Percentiles rank a stretch among this genome's conserved stretches.
phyloP scores from a whole-genome alignment of 2,113 vertebrate species.

The Thomomys bottae region DNA sequence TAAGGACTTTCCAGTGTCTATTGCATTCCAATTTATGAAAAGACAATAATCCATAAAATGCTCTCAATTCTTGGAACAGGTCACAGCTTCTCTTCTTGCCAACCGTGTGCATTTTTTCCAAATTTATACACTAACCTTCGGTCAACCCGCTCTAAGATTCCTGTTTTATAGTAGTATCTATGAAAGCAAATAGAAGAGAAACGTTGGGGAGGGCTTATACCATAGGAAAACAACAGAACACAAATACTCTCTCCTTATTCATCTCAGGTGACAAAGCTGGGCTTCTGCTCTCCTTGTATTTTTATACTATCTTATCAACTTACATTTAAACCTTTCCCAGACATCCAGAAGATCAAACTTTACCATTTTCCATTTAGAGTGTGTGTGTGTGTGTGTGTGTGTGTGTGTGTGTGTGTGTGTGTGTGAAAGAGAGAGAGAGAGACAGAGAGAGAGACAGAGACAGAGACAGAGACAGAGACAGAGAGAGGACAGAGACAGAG shows the following conservation, averaged over 20 bases:
- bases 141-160: constrained; percentile 85
- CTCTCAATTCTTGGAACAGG: background rate
- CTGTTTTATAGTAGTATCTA: constrained; percentile 87
- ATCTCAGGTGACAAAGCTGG: constrained; percentile 17
- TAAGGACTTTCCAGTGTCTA: constrained; percentile 49
- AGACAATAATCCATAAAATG: constrained; percentile 35
- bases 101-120: constrained; percentile 84
- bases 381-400: background rate
- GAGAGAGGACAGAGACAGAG: no score
- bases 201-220: background rate
- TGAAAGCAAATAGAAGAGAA: constrained; percentile 44
- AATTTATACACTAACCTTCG: constrained; percentile 86
- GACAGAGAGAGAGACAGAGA: no score
- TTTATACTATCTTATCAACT: constrained; percentile 57
- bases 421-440: background rate
- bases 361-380: background rate
- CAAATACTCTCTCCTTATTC: background rate
- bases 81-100: constrained; percentile 83
- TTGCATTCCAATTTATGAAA: constrained; percentile 50
- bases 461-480: no score
- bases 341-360: background rate
- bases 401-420: background rate
- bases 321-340: constrained; percentile 73
- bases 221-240: background rate
- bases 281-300: constrained; percentile 37